These are phyloP conservation scores for Ailuropoda melanoleuca DNA, from an alignment of 2,113 vertebrate species.

Conservation along the genomic window DNA sequence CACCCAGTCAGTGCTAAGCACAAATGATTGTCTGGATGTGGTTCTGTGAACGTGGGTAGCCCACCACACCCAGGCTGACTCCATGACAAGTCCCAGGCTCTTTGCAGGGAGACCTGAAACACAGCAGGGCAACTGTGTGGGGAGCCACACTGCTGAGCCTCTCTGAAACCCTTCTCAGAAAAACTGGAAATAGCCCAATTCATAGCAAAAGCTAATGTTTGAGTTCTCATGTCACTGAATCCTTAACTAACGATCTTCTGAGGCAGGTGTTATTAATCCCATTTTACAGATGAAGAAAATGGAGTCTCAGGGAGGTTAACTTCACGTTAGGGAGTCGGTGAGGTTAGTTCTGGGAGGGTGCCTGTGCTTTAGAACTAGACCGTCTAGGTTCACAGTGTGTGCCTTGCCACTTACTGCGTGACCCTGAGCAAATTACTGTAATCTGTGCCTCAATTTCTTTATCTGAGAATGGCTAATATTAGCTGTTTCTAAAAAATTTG, in stretches of 20 bases:
- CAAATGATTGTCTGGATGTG: too few species aligned
- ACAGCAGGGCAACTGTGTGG: not conserved
- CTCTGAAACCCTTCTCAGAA: not conserved
- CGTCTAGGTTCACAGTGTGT: not conserved
- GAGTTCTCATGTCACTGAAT: not conserved
- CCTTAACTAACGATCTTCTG: not conserved
- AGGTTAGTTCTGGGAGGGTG: not conserved
- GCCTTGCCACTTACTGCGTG: not conserved
- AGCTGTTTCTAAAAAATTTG: not conserved
- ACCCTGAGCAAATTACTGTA: not conserved
- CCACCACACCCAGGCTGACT: not conserved
- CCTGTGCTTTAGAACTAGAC: not conserved
- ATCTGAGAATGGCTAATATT: not conserved
- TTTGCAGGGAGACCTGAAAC: not conserved
- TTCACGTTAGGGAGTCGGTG: not conserved
- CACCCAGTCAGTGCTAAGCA: not conserved
- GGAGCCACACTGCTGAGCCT: not conserved
- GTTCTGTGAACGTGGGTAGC: not conserved
- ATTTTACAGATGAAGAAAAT: constrained; percentile 19
- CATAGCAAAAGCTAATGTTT: not conserved
- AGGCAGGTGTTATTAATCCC: not conserved
- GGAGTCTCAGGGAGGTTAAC: not conserved
- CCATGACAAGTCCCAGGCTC: not conserved
- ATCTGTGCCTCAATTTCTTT: not conserved
- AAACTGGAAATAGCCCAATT: not conserved